These are phyloP conservation scores for Procavia capensis DNA, from an alignment of 2,113 vertebrate genomes.

Conservation along the genomic window DNA sequence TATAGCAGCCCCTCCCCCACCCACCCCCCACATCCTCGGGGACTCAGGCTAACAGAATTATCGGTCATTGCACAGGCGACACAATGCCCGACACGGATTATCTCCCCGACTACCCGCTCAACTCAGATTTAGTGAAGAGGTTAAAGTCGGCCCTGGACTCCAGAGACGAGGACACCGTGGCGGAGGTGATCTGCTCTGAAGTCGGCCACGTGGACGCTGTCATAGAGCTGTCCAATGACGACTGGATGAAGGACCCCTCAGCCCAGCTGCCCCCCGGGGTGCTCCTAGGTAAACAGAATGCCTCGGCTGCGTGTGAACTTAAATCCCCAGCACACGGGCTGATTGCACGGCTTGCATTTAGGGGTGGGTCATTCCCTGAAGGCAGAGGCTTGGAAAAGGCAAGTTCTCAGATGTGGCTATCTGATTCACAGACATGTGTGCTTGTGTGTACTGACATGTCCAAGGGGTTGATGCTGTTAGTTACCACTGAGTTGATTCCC, in stretches of 20 bases:
- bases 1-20: too few relatives aligned
- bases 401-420: too few relatives aligned
- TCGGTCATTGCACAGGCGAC: background rate
- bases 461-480: too few relatives aligned
- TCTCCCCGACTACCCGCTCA: conserved; percentile 75
- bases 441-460: too few relatives aligned
- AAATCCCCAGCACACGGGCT: too few relatives aligned
- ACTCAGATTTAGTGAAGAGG: conserved; percentile 76
- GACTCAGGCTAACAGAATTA: background rate
- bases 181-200: conserved; percentile 67
- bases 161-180: conserved; percentile 57
- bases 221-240: conserved; percentile 87
- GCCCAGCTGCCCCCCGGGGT: conserved; percentile 80
- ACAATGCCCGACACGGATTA: conserved; percentile 48
- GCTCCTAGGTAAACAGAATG: conserved; percentile 80
- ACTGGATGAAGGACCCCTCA: conserved; percentile 86
- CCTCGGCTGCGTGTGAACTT: too few relatives aligned
- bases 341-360: too few relatives aligned
- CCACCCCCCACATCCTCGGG: fast-evolving
- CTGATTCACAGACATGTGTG: too few relatives aligned
- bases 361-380: too few relatives aligned
- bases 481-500: too few relatives aligned
- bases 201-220: conserved; percentile 75
- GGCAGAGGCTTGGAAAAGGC: too few relatives aligned
- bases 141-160: conserved; percentile 78